Conservation (phyloP, 1,140 invertebrate species). For the Conus ventricosus region DNA sequence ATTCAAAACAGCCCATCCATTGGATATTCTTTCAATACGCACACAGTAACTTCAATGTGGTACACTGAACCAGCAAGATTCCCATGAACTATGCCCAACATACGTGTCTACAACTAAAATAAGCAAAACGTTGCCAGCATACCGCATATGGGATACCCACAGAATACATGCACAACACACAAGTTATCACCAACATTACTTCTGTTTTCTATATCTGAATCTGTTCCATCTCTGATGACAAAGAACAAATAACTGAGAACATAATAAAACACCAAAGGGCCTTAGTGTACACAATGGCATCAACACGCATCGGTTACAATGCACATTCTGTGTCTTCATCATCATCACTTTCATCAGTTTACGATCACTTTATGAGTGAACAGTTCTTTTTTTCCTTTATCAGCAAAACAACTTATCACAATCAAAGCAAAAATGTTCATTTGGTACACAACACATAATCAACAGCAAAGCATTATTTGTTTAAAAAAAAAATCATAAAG, state of each 20-base stretch:
- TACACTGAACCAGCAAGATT: background rate
- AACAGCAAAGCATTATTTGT: too few species aligned
- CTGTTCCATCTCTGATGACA: background rate
- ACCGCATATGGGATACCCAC: background rate
- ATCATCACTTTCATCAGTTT: background rate
- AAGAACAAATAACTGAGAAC: background rate
- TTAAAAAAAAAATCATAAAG: too few species aligned
- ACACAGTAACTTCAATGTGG: background rate
- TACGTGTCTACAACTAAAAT: background rate
- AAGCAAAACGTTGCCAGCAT: background rate
- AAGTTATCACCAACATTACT: background rate
- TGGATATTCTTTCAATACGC: too few species aligned
- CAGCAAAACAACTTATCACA: slow-evolving; percentile 3
- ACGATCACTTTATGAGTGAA: background rate
- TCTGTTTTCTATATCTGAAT: background rate
- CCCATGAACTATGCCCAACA: background rate
- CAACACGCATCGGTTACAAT: background rate
- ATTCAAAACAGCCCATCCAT: too few species aligned
- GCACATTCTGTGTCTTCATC: background rate
- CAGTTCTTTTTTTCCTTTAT: background rate
- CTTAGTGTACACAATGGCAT: too few species aligned
- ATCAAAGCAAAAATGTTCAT: background rate
- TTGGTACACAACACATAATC: too few species aligned
- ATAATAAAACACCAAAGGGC: background rate
- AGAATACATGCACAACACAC: background rate